These are phyloP conservation scores for Caloenas nicobarica DNA, from an alignment of 2,113 vertebrate species.

Conservation along the genomic window DNA sequence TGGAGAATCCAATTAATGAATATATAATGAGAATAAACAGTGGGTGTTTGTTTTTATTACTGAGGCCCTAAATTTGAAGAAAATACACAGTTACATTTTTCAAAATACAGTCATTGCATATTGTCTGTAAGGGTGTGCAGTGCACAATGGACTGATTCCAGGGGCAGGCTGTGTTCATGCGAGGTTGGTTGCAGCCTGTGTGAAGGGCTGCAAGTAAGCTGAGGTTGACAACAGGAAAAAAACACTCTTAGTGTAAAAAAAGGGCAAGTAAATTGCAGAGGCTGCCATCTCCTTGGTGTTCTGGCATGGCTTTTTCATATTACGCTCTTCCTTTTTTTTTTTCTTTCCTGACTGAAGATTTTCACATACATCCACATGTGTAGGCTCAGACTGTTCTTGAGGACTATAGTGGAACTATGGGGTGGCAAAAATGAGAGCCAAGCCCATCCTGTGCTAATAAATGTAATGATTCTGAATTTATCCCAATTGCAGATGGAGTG, in stretches of 20 bases:
- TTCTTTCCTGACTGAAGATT: not conserved
- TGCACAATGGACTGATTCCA: not conserved
- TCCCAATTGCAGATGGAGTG: not conserved
- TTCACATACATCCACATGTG: not conserved
- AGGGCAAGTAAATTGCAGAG: not conserved
- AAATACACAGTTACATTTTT: not conserved
- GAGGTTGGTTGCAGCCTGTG: not conserved
- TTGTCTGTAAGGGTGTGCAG: not conserved
- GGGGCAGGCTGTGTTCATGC: not conserved
- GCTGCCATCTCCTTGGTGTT: not conserved
- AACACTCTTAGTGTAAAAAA: not conserved
- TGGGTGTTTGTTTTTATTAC: constrained; percentile 38
- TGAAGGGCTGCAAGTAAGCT: not conserved
- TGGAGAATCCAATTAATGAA: constrained; percentile 53
- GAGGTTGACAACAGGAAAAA: not conserved
- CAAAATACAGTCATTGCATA: not conserved
- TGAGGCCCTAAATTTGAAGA: constrained; percentile 6
- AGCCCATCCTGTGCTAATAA: not conserved
- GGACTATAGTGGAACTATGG: not conserved
- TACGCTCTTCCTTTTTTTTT: not conserved
- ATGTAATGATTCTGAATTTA: not conserved
- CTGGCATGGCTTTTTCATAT: not conserved
- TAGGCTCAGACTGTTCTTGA: not conserved
- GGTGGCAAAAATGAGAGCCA: not conserved
- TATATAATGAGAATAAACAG: constrained; percentile 32